phyloP scores from a whole-genome alignment of 2,888 invertebrate species.

The Ennomos fuscantarius region DNA sequence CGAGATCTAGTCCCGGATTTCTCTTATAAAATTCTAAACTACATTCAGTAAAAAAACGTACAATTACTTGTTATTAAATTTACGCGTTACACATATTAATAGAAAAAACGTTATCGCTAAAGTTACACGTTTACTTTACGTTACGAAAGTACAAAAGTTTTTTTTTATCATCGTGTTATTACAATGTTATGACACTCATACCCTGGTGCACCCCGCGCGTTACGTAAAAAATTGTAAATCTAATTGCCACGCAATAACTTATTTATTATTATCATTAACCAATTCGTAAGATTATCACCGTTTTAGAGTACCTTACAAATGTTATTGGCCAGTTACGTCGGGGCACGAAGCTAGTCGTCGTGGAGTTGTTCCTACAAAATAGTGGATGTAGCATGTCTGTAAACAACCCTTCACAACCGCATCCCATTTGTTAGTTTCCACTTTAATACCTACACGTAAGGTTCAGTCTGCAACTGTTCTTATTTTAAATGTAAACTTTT shows the following conservation, averaged over 20 bases:
- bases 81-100: slow-evolving; percentile 76
- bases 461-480: slow-evolving; percentile 35
- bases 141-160: slow-evolving; percentile 83
- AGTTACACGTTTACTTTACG: slow-evolving; percentile 75
- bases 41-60: slow-evolving; percentile 82
- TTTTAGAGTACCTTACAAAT: slow-evolving; percentile 51
- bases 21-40: slow-evolving; percentile 82
- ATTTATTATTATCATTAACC: slow-evolving; percentile 69
- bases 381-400: slow-evolving; percentile 34
- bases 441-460: slow-evolving; percentile 20
- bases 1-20: slow-evolving; percentile 67
- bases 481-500: slow-evolving; percentile 44
- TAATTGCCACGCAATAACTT: slow-evolving; percentile 82
- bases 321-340: slow-evolving; percentile 33
- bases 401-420: slow-evolving; percentile 59
- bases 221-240: slow-evolving; percentile 68
- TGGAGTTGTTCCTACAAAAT: slow-evolving; percentile 33
- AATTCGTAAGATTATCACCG: slow-evolving; percentile 83
- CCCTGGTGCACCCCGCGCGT: slow-evolving; percentile 85
- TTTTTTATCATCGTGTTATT: slow-evolving; percentile 50
- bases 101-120: slow-evolving; percentile 77
- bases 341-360: slow-evolving; percentile 26
- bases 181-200: slow-evolving; percentile 83
- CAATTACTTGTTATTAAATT: slow-evolving; percentile 71
- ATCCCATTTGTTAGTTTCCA: slow-evolving; percentile 61